Conservation (phyloP, 2,113 vertebrate genomes). For the Taxidea taxus region DNA sequence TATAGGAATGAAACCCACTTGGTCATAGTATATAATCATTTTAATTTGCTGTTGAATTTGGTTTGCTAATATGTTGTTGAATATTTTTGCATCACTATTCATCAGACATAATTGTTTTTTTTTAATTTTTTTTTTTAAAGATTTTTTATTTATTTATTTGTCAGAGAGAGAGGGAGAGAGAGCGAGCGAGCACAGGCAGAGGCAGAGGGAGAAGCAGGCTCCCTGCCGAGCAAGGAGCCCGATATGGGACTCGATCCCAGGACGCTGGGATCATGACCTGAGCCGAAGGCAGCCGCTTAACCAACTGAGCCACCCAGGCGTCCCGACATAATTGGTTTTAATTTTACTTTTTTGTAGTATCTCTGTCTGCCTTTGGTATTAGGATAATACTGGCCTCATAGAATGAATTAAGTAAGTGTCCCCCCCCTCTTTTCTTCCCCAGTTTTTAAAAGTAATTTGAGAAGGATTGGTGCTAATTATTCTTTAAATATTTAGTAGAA, state of each 20-base stretch:
- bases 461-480: not conserved
- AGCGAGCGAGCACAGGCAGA: no score
- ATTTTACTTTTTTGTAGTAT: not conserved
- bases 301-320: no score
- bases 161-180: no score
- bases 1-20: not conserved
- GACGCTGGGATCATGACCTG: no score
- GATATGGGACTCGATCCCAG: no score
- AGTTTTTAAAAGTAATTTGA: not conserved
- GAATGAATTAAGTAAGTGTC: not conserved
- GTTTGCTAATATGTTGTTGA: not conserved
- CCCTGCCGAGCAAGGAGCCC: no score
- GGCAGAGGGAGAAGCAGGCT: no score
- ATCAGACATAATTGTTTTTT: not conserved
- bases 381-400: not conserved
- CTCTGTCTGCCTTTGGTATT: not conserved
- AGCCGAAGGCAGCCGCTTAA: no score
- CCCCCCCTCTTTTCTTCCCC: not conserved
- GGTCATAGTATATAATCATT: not conserved
- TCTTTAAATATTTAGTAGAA: not conserved
- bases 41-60: not conserved
- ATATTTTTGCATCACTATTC: not conserved
- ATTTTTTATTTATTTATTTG: no score
- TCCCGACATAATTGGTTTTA: not conserved
- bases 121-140: no score